These are phyloP conservation scores for Caenorhabditis sp. DNA, from an alignment of 2,888 invertebrate genomes.

Conservation along the genomic window DNA sequence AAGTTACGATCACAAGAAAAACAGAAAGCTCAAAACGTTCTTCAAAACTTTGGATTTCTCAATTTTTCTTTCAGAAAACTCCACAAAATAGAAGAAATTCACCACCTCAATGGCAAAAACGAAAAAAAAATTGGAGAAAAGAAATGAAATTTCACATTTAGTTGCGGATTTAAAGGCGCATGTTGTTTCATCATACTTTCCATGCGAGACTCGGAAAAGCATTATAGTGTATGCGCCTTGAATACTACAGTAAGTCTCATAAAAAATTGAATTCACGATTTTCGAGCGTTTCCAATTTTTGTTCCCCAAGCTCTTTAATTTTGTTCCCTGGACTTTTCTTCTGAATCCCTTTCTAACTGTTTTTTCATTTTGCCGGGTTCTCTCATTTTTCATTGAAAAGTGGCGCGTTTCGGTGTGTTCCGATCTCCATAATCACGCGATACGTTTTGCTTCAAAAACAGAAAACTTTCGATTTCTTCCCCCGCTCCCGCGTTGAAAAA, in stretches of 20 bases:
- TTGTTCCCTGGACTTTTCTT: neutral
- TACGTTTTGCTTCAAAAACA: conserved; percentile 10
- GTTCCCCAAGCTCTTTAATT: neutral
- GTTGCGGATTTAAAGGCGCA: conserved; percentile 13
- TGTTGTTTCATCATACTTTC: neutral
- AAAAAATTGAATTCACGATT: too few relatives aligned
- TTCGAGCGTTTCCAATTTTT: neutral
- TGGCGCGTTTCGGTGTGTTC: conserved; percentile 29
- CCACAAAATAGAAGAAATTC: neutral
- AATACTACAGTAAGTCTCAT: neutral
- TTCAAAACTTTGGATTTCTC: too few relatives aligned
- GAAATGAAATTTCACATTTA: too few relatives aligned
- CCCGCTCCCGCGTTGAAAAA: conserved; percentile 20
- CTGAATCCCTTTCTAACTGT: neutral
- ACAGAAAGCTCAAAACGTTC: too few relatives aligned
- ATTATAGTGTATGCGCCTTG: neutral
- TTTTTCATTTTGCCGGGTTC: neutral
- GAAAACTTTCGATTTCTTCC: conserved; percentile 39
- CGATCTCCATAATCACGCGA: conserved; percentile 30
- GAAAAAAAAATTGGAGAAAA: neutral
- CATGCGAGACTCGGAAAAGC: neutral
- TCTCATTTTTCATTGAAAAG: conserved; percentile 12
- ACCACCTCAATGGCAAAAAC: too few relatives aligned
- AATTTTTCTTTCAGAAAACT: neutral
- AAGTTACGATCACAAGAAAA: too few relatives aligned